Evolutionary conservation across 2,113 vertebrate genomes (phyloP).

Genomic region (Naja naja): DNA sequence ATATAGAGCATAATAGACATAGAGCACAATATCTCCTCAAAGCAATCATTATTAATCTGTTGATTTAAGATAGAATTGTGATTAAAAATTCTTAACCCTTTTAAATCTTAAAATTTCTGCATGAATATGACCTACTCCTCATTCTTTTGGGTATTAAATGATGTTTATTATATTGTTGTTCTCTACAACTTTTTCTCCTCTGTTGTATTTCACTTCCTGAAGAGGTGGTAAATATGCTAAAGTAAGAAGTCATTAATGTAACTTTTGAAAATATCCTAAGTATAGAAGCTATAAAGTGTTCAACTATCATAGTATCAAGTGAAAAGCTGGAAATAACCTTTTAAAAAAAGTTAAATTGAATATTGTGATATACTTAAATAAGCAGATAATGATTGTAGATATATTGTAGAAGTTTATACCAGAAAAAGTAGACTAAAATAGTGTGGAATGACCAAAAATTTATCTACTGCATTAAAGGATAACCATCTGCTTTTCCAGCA

Average conservation of each 20-base stretch:
- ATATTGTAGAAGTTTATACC: slow-evolving; percentile 49
- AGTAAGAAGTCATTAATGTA: slow-evolving; percentile 65
- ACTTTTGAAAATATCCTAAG: slow-evolving; percentile 59
- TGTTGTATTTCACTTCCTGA: slow-evolving; percentile 45
- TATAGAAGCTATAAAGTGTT: slow-evolving; percentile 64
- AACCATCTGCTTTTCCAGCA: not conserved
- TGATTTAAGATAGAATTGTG: not conserved
- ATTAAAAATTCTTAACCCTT: not conserved
- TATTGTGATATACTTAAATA: slow-evolving; percentile 67
- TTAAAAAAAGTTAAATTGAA: slow-evolving; percentile 60
- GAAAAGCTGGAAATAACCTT: slow-evolving; percentile 55
- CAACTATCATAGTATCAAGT: slow-evolving; percentile 58
- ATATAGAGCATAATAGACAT: not conserved
- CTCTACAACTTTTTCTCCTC: not conserved
- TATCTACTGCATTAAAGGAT: not conserved
- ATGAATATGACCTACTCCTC: not conserved
- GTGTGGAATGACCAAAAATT: not conserved
- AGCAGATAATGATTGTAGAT: slow-evolving; percentile 61
- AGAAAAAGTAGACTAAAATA: slow-evolving; percentile 49
- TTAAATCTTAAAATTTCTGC: not conserved
- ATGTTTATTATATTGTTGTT: slow-evolving; percentile 35
- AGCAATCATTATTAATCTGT: not conserved
- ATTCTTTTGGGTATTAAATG: slow-evolving; percentile 32
- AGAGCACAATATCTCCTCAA: not conserved
- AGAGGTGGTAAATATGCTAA: slow-evolving; percentile 65